Conservation (phyloP, 2,888 invertebrate species). For the Agriopis leucophaearia region DNA sequence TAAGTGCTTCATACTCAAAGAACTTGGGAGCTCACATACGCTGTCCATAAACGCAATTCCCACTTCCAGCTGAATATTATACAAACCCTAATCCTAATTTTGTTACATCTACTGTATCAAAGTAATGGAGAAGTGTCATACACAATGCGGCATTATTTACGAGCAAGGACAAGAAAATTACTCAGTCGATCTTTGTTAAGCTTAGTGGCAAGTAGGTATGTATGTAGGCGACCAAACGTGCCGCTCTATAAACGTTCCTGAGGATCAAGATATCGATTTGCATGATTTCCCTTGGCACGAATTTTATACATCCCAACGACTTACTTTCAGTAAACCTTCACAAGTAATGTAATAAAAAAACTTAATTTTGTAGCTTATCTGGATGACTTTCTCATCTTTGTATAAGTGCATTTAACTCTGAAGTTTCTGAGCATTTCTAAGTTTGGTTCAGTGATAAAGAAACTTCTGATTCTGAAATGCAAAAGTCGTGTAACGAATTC, state of each 20-base stretch:
- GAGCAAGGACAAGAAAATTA: slow-evolving; percentile 29
- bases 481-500: slow-evolving; percentile 38
- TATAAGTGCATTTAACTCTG: slow-evolving; percentile 40
- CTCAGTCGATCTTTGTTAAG: slow-evolving; percentile 24
- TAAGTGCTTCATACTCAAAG: slow-evolving; percentile 15
- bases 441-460: slow-evolving; percentile 37
- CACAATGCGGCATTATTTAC: slow-evolving; percentile 44
- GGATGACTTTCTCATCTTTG: slow-evolving; percentile 44
- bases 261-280: slow-evolving; percentile 31
- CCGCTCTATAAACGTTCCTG: slow-evolving; percentile 18
- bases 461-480: slow-evolving; percentile 43
- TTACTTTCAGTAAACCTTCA: slow-evolving; percentile 43
- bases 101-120: slow-evolving; percentile 45
- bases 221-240: slow-evolving; percentile 40
- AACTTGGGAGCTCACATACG: slow-evolving; percentile 19
- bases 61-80: slow-evolving; percentile 16
- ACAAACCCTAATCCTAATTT: slow-evolving; percentile 21
- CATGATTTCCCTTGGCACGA: slow-evolving; percentile 57
- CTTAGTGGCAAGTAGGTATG: slow-evolving; percentile 40
- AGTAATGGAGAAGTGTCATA: slow-evolving; percentile 43
- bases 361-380: slow-evolving; percentile 48
- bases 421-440: slow-evolving; percentile 39
- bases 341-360: slow-evolving; percentile 49
- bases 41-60: slow-evolving; percentile 16
- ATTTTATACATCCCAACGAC: slow-evolving; percentile 46